A percentile compares a stretch with the other conserved stretches of the same genome.
These are phyloP conservation scores for Megaustenia siamemsis DNA, from an alignment of 2,888 invertebrate genomes.

Conservation along the genomic window DNA sequence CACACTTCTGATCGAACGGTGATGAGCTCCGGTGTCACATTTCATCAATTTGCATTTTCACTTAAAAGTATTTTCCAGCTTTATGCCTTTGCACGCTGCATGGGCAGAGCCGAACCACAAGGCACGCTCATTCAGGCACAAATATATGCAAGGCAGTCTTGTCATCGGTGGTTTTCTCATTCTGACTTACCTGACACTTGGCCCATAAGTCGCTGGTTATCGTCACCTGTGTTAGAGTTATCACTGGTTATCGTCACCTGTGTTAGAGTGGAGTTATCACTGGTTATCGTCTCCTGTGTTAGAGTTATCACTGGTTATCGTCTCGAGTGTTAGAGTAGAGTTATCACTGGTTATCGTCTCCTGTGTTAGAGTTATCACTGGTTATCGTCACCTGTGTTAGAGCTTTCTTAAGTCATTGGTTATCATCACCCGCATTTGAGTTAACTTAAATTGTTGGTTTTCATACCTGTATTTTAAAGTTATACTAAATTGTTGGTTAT, in stretches of 20 bases:
- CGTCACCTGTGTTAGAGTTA: constrained; percentile 5
- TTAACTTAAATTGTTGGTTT: background rate
- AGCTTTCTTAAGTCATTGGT: too few relatives aligned
- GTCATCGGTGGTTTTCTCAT: background rate
- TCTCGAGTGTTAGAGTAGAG: too few relatives aligned
- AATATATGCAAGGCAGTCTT: constrained; percentile 43
- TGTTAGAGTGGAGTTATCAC: too few relatives aligned
- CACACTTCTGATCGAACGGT: constrained; percentile 19
- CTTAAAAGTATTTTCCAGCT: constrained; percentile 32
- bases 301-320: constrained; percentile 12
- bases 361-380: constrained; percentile 6
- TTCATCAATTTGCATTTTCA: constrained; percentile 46
- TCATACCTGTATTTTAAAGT: too few relatives aligned
- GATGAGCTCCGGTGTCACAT: constrained; percentile 33
- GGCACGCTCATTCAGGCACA: constrained; percentile 27
- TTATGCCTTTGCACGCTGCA: constrained; percentile 41
- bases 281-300: constrained; percentile 11
- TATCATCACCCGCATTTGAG: constrained; percentile 1
- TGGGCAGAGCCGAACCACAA: background rate
- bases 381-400: too few relatives aligned
- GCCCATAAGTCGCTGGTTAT: constrained; percentile 13
- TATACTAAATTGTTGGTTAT: constrained; percentile 29
- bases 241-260: too few relatives aligned
- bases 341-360: constrained; percentile 24
- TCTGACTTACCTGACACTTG: background rate